These are phyloP conservation scores for Cosmia trapezina DNA, from an alignment of 2,888 invertebrate genomes.

Conservation along the genomic window DNA sequence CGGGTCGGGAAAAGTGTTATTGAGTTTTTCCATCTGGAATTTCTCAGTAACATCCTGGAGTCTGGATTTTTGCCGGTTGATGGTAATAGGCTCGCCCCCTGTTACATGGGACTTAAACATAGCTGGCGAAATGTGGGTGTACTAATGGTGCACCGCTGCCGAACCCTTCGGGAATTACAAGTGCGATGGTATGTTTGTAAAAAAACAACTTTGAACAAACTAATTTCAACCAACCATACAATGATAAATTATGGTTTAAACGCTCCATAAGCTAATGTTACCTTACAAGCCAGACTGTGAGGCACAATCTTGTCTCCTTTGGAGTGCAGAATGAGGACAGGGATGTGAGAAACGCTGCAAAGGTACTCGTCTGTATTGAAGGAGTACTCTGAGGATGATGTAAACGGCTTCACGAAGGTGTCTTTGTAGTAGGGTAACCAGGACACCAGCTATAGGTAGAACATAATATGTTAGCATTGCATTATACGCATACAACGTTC, in stretches of 20 bases:
- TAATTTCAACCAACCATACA: not conserved
- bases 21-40: too few relatives aligned
- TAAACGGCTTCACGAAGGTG: slow-evolving; percentile 94
- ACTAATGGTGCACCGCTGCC: too few relatives aligned
- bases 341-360: slow-evolving; percentile 91
- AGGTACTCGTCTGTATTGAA: slow-evolving; percentile 96
- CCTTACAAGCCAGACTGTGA: slow-evolving; percentile 93
- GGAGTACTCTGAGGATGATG: slow-evolving; percentile 92
- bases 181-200: not conserved
- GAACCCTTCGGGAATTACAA: too few relatives aligned
- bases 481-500: too few relatives aligned
- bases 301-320: slow-evolving; percentile 97
- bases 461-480: not conserved
- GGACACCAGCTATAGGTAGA: slow-evolving; percentile 91
- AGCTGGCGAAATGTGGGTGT: too few relatives aligned
- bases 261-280: slow-evolving; percentile 70
- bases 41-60: too few relatives aligned
- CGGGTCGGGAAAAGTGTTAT: too few relatives aligned
- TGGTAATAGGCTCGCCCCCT: too few relatives aligned
- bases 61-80: too few relatives aligned
- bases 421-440: slow-evolving; percentile 96
- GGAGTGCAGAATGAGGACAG: slow-evolving; percentile 97
- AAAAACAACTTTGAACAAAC: not conserved
- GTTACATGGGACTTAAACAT: too few relatives aligned
- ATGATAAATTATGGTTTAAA: not conserved